Percentiles rank a stretch among this genome's conserved stretches.
These are phyloP conservation scores for Rotaria magnacalcarata DNA, from an alignment of 2,888 invertebrate genomes.

Conservation along the genomic window DNA sequence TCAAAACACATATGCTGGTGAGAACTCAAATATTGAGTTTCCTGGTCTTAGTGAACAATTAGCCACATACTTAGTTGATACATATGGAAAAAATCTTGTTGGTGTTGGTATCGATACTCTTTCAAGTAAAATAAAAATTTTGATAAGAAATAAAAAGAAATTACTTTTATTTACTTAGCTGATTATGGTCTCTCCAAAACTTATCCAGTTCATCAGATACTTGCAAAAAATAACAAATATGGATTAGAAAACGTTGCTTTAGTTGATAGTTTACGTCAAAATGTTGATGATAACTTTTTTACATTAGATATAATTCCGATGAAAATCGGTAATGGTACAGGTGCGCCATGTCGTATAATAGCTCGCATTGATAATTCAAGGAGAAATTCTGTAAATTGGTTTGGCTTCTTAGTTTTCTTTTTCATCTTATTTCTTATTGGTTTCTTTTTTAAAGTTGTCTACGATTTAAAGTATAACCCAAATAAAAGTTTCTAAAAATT, in stretches of 20 bases:
- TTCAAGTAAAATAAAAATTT: neutral
- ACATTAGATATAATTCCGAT: conserved; percentile 13
- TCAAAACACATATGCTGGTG: conserved; percentile 8
- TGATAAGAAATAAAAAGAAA: neutral
- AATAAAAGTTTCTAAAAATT: neutral
- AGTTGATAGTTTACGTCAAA: neutral
- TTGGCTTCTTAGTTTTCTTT: neutral
- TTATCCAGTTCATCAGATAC: neutral
- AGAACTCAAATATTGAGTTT: neutral
- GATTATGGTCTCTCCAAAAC: neutral
- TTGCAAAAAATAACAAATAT: neutral
- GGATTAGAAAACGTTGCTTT: conserved; percentile 6
- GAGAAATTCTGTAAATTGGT: neutral
- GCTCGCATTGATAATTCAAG: neutral
- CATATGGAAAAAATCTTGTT: neutral
- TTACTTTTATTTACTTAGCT: neutral
- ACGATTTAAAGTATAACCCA: neutral
- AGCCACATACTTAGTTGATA: neutral
- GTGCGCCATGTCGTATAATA: neutral
- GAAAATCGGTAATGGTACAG: conserved; percentile 11
- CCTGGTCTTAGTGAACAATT: neutral
- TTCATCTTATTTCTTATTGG: neutral
- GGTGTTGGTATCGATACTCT: conserved; percentile 17
- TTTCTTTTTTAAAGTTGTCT: neutral
- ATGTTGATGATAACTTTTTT: neutral